phyloP scores from a whole-genome alignment of 2,797 vertebrate species.

The Muscicapa comitata region DNA sequence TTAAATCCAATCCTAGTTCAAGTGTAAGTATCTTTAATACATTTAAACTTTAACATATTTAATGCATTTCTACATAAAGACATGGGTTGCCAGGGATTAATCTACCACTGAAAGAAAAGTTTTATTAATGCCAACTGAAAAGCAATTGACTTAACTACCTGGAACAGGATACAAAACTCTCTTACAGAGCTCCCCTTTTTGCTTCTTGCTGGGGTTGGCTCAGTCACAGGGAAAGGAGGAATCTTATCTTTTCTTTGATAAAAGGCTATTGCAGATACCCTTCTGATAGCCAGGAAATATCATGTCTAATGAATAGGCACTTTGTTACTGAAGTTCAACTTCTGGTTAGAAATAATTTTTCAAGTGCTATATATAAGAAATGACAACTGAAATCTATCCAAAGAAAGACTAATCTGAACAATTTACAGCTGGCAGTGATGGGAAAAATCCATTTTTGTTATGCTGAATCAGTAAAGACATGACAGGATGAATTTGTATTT shows the following conservation, averaged over 20 bases:
- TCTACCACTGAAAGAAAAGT: neutral
- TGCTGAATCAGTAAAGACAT: neutral
- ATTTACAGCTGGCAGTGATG: conserved; percentile 9
- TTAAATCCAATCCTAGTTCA: neutral
- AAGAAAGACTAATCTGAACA: neutral
- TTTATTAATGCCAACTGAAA: conserved; percentile 33
- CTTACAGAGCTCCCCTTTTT: neutral
- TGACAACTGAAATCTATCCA: conserved; percentile 32
- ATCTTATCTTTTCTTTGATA: conserved; percentile 37
- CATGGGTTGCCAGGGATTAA: neutral
- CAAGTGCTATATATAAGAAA: conserved; percentile 33
- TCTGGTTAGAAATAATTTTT: conserved; percentile 55
- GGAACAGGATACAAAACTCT: conserved; percentile 16
- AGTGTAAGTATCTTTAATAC: neutral
- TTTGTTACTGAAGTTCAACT: conserved; percentile 55
- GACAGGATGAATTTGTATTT: conserved; percentile 1
- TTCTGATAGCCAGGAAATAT: conserved; percentile 47
- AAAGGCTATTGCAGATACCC: conserved; percentile 46
- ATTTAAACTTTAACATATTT: neutral
- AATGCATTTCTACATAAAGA: neutral
- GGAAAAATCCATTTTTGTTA: neutral
- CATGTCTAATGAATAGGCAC: conserved; percentile 45
- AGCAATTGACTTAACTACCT: conserved; percentile 22
- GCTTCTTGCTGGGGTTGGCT: conserved; percentile 2
- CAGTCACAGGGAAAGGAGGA: neutral